These are phyloP conservation scores for Sycophaga agraensis DNA, from an alignment of 1,140 invertebrate genomes.

Conservation along the genomic window DNA sequence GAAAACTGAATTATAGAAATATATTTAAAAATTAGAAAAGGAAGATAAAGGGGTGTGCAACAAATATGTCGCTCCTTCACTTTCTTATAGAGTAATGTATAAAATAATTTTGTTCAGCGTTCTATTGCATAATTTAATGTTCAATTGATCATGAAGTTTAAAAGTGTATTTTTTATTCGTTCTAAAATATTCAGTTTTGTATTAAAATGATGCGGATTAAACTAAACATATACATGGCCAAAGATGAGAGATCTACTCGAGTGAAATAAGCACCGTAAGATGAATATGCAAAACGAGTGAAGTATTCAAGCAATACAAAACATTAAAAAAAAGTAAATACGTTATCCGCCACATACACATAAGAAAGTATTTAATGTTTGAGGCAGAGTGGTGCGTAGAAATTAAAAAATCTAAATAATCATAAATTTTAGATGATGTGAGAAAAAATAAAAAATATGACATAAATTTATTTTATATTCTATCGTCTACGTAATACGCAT, in stretches of 20 bases:
- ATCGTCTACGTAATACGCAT: conserved; percentile 36
- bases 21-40: background rate
- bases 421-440: background rate
- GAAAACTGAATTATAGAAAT: background rate
- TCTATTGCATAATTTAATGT: too few relatives aligned
- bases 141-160: too few relatives aligned
- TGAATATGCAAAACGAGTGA: conserved; percentile 10
- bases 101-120: too few relatives aligned
- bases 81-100: too few relatives aligned
- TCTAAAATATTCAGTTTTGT: conserved; percentile 11
- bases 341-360: conserved; percentile 34
- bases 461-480: conserved; percentile 32
- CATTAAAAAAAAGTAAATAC: conserved; percentile 12
- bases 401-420: conserved; percentile 20
- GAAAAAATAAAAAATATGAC: conserved; percentile 21
- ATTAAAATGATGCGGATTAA: conserved; percentile 6
- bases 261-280: background rate
- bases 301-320: conserved; percentile 35
- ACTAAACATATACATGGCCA: conserved; percentile 6
- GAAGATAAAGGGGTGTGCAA: background rate
- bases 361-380: conserved; percentile 37
- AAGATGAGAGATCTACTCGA: conserved; percentile 10
- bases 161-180: conserved; percentile 9
- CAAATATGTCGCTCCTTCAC: background rate
- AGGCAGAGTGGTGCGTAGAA: conserved; percentile 33